phyloP scores from a whole-genome alignment of 37 sponge, comb jelly and placozoan genomes.

The Sycon ciliatum region DNA sequence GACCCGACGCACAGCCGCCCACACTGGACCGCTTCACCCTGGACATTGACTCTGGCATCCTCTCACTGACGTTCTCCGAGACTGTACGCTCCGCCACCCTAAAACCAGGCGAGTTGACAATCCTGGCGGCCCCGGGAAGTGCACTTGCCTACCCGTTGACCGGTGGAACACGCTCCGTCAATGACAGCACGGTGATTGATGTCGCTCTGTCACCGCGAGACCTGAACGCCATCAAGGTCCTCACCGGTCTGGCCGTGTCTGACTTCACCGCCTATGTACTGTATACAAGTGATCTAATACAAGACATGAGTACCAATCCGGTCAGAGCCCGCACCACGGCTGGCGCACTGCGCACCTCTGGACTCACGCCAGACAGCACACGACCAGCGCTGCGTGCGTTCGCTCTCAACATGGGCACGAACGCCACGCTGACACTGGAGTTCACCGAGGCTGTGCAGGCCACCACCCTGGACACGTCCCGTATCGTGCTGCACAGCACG shows the following conservation, averaged over 20 bases:
- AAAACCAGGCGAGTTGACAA: constrained; percentile 27
- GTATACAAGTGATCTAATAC: not conserved
- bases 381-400: constrained; percentile 50
- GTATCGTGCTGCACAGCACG: constrained; percentile 39
- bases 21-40: constrained; percentile 41
- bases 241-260: constrained; percentile 38
- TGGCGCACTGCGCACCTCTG: too few relatives aligned
- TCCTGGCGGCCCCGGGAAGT: too few relatives aligned
- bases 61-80: constrained; percentile 59
- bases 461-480: constrained; percentile 26
- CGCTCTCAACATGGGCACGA: constrained; percentile 50
- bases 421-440: constrained; percentile 41
- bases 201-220: constrained; percentile 41
- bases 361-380: constrained; percentile 47
- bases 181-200: constrained; percentile 22
- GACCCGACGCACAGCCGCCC: constrained; percentile 57
- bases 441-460: constrained; percentile 75
- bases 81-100: constrained; percentile 38
- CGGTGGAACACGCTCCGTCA: not conserved
- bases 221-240: constrained; percentile 62
- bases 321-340: too few relatives aligned
- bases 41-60: constrained; percentile 55
- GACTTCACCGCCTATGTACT: constrained; percentile 33
- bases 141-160: not conserved
- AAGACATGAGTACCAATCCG: not conserved